These are phyloP conservation scores for Hyles euphorbiae DNA, from an alignment of 1,140 invertebrate genomes.

Conservation along the genomic window DNA sequence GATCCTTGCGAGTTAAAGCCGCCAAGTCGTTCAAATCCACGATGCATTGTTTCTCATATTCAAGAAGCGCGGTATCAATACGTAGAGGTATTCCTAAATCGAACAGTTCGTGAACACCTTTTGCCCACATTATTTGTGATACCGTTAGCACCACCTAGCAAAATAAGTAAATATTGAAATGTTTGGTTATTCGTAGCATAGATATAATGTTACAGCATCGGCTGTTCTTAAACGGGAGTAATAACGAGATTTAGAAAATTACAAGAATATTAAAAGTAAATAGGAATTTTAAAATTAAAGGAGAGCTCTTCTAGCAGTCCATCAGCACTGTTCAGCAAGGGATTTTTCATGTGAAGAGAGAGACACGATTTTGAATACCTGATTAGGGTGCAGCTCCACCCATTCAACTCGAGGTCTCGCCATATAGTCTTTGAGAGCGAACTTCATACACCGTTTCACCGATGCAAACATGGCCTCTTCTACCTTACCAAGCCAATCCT, in stretches of 20 bases:
- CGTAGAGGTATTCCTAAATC: slow-evolving; percentile 64
- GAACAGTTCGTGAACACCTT: slow-evolving; percentile 84
- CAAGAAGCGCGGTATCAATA: slow-evolving; percentile 76
- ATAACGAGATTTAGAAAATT: too few relatives aligned
- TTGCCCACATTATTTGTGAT: slow-evolving; percentile 91
- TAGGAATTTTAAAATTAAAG: too few relatives aligned
- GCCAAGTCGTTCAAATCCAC: slow-evolving; percentile 87
- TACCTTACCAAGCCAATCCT: slow-evolving; percentile 92
- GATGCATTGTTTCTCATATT: slow-evolving; percentile 83
- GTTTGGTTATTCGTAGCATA: too few relatives aligned
- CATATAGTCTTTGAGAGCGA: slow-evolving; percentile 80
- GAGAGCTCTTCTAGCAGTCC: too few relatives aligned
- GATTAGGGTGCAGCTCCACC: slow-evolving; percentile 76
- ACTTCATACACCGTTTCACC: slow-evolving; percentile 84
- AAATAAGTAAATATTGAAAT: background rate
- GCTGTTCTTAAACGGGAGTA: too few relatives aligned
- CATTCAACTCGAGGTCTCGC: slow-evolving; percentile 77
- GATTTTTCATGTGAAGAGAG: too few relatives aligned
- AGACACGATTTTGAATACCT: slow-evolving; percentile 33
- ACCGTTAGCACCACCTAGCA: slow-evolving; percentile 82
- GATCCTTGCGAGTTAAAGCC: slow-evolving; percentile 82
- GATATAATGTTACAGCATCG: too few relatives aligned
- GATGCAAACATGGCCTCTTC: slow-evolving; percentile 90
- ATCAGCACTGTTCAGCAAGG: too few relatives aligned
- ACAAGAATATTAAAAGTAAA: too few relatives aligned